Percentiles rank a stretch among this genome's conserved stretches.
Evolutionary conservation across 2,113 vertebrate species (phyloP).

Genomic region (Xerus inauris): DNA sequence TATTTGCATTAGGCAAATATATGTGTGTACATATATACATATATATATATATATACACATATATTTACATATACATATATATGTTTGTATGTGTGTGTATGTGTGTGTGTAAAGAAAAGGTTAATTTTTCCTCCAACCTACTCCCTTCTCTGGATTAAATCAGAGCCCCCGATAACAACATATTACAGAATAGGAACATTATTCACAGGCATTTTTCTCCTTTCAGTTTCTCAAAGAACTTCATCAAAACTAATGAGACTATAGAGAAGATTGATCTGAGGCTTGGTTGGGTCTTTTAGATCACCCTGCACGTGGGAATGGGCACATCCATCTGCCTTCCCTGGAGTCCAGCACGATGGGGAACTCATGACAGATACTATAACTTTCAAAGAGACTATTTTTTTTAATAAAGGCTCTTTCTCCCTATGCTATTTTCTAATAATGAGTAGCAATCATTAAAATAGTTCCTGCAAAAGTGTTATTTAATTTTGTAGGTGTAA

Average conservation of each 20-base stretch:
- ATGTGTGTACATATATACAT: not conserved
- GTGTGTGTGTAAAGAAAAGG: slow-evolving; percentile 53
- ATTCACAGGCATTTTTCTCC: slow-evolving; percentile 59
- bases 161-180: slow-evolving; percentile 40
- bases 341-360: slow-evolving; percentile 76
- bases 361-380: slow-evolving; percentile 78
- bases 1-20: slow-evolving; percentile 7
- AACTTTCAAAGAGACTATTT: slow-evolving; percentile 82
- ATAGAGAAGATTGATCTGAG: slow-evolving; percentile 86
- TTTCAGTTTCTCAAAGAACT: slow-evolving; percentile 76
- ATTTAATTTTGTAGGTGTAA: slow-evolving; percentile 68
- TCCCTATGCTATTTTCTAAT: slow-evolving; percentile 59
- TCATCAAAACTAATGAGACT: slow-evolving; percentile 81
- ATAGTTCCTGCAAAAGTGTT: slow-evolving; percentile 64
- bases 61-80: slow-evolving; percentile 47
- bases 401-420: slow-evolving; percentile 72
- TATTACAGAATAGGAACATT: slow-evolving; percentile 46
- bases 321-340: slow-evolving; percentile 74
- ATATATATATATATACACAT: not conserved
- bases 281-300: slow-evolving; percentile 74
- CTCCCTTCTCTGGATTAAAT: slow-evolving; percentile 74
- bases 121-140: slow-evolving; percentile 45
- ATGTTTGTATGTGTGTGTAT: not conserved
- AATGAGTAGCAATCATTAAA: slow-evolving; percentile 69
- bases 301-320: slow-evolving; percentile 79